Evolutionary conservation across 92 coral and sea anemone species (phyloP).

Genomic region (Phymanthus crucifer): DNA sequence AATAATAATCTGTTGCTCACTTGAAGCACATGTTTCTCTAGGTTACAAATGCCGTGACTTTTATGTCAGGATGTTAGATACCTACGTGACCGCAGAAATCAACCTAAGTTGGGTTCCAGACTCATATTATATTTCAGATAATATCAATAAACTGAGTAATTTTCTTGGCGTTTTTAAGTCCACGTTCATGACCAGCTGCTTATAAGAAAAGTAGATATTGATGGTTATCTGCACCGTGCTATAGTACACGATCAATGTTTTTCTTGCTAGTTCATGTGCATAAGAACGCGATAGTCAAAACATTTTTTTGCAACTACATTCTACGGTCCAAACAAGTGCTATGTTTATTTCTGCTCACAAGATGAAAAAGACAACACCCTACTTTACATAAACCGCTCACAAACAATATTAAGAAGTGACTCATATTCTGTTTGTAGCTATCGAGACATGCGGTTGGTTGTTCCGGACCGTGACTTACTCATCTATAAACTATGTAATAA

Average conservation of each 20-base stretch:
- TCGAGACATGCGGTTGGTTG: background rate
- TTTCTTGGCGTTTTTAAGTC: background rate
- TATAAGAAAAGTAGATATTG: background rate
- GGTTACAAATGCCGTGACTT: background rate
- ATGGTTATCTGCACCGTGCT: background rate
- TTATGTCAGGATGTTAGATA: background rate
- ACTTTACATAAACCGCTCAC: background rate
- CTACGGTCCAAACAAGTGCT: background rate
- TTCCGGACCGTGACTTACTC: background rate
- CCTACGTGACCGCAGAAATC: background rate
- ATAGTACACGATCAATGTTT: background rate
- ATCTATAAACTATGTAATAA: background rate
- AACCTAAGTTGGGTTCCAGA: background rate
- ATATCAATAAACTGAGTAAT: background rate
- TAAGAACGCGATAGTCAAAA: background rate
- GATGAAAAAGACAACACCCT: constrained; percentile 13
- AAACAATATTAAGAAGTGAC: constrained; percentile 3
- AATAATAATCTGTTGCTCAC: background rate
- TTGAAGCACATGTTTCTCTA: background rate
- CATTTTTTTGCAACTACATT: background rate
- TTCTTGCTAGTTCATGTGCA: background rate
- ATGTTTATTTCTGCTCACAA: background rate
- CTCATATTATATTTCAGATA: background rate
- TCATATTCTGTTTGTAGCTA: background rate
- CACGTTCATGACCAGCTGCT: background rate